Evolutionary conservation across 2,797 vertebrate genomes (phyloP).

Genomic region (Holocentrus rufus): DNA sequence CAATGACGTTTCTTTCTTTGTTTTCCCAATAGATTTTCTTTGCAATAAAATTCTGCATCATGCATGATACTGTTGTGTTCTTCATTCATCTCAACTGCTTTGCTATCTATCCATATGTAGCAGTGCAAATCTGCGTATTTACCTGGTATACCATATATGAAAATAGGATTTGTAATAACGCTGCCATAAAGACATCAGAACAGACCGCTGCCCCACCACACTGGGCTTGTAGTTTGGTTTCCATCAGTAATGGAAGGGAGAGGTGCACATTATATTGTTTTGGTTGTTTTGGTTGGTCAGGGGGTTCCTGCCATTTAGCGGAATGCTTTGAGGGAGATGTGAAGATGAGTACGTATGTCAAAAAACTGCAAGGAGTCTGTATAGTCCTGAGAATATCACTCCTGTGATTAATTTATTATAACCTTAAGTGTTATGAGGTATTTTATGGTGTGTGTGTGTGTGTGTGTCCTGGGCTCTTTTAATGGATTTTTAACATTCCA

Average conservation of each 20-base stretch:
- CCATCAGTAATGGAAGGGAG: constrained; percentile 39
- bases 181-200: constrained; percentile 40
- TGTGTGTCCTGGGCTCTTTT: background rate
- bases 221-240: constrained; percentile 42
- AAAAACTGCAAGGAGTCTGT: constrained; percentile 33
- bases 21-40: background rate
- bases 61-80: background rate
- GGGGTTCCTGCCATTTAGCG: constrained; percentile 63
- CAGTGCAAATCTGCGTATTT: background rate
- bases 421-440: background rate
- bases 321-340: constrained; percentile 50
- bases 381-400: constrained; percentile 16
- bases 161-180: constrained; percentile 28
- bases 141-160: background rate
- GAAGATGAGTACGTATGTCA: constrained; percentile 35
- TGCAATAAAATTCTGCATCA: background rate
- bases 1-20: background rate
- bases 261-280: constrained; percentile 65
- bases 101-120: background rate
- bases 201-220: constrained; percentile 20
- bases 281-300: too few relatives aligned
- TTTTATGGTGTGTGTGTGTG: background rate
- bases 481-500: background rate
- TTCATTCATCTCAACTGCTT: background rate
- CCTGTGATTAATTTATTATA: background rate